Conservation (phyloP, 2,888 invertebrate species). For the Drosophila atroscutellata region DNA sequence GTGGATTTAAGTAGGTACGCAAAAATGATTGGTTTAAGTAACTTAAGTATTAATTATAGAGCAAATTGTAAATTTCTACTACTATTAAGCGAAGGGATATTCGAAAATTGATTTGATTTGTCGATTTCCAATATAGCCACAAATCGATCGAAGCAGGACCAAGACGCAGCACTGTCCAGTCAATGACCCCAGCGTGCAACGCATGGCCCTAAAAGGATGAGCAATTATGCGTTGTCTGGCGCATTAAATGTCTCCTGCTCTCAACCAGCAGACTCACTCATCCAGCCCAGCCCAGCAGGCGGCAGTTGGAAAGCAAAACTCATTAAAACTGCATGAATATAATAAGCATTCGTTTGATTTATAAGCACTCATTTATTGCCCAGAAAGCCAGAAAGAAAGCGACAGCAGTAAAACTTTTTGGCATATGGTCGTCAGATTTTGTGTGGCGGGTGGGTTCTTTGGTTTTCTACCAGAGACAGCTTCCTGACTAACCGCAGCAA, state of each 20-base stretch:
- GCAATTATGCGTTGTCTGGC: constrained; percentile 68
- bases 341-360: constrained; percentile 77
- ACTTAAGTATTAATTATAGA: neutral
- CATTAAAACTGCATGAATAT: constrained; percentile 81
- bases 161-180: constrained; percentile 23
- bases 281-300: constrained; percentile 33
- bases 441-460: constrained; percentile 1
- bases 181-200: constrained; percentile 54
- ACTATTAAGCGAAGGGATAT: neutral
- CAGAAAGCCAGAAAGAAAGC: constrained; percentile 2
- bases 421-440: constrained; percentile 64
- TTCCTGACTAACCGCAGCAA: constrained; percentile 64
- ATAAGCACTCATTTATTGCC: constrained; percentile 72
- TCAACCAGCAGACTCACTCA: constrained; percentile 9
- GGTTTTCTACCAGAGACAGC: constrained; percentile 32
- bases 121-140: neutral
- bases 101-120: neutral
- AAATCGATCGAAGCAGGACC: neutral
- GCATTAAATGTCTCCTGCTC: constrained; percentile 35
- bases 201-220: constrained; percentile 64
- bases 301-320: constrained; percentile 49
- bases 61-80: neutral
- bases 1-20: neutral
- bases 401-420: constrained; percentile 42
- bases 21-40: neutral